Evolutionary conservation across 2,113 vertebrate genomes (phyloP).

Genomic region (Osmerus mordax): DNA sequence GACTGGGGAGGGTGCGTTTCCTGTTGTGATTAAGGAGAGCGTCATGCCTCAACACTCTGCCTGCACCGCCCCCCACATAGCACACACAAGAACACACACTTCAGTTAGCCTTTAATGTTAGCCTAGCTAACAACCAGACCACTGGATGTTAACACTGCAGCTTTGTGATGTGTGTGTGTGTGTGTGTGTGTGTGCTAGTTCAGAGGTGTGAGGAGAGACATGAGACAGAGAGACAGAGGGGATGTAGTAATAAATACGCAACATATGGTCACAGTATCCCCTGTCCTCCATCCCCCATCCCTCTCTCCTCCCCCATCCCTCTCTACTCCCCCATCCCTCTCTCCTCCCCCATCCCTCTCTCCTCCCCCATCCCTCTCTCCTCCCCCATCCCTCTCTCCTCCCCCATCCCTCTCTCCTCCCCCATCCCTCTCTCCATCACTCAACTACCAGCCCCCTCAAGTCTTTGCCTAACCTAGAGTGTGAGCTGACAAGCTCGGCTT

Average conservation of each 20-base stretch:
- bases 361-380: not conserved
- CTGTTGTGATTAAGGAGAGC: conserved; percentile 47
- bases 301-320: too few species aligned
- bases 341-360: too few species aligned
- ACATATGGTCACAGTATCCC: conserved; percentile 65
- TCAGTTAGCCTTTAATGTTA: not conserved
- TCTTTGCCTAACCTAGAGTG: not conserved
- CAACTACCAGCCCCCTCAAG: conserved; percentile 5
- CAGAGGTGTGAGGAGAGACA: not conserved
- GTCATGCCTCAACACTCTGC: not conserved
- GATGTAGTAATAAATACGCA: conserved; percentile 63
- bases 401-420: conserved; percentile 25
- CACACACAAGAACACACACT: not conserved
- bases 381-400: conserved; percentile 12
- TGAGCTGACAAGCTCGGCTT: conserved; percentile 9
- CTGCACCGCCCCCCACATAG: not conserved
- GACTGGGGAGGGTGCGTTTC: conserved; percentile 53
- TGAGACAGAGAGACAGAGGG: conserved; percentile 25
- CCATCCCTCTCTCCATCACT: not conserved
- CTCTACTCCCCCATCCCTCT: too few species aligned
- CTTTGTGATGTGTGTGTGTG: not conserved
- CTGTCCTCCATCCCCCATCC: conserved; percentile 5
- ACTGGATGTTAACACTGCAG: not conserved
- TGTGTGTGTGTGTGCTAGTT: not conserved
- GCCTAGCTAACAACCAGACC: not conserved